phyloP scores from a whole-genome alignment of 1,140 invertebrate genomes.

The Manduca sexta region DNA sequence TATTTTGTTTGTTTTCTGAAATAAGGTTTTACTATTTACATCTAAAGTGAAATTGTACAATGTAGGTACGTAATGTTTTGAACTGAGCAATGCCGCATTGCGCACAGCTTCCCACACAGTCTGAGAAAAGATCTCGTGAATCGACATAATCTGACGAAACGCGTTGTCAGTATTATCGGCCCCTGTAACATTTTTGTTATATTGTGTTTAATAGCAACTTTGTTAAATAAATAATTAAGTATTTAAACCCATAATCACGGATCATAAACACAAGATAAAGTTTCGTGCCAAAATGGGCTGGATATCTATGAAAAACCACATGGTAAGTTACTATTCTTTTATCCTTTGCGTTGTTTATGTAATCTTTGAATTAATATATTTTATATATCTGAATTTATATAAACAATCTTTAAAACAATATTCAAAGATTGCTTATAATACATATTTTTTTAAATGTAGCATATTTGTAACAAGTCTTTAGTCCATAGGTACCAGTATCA shows the following conservation, averaged over 20 bases:
- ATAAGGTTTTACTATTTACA: too few relatives aligned
- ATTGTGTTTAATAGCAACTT: background rate
- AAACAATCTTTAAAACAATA: too few relatives aligned
- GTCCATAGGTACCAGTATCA: too few relatives aligned
- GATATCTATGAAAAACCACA: conserved; percentile 69
- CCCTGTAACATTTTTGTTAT: conserved; percentile 1
- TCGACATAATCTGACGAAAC: conserved; percentile 52
- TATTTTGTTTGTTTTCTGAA: too few relatives aligned
- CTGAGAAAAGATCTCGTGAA: conserved; percentile 56
- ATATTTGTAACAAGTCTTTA: too few relatives aligned
- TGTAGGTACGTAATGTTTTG: conserved; percentile 21
- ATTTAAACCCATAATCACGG: conserved; percentile 30
- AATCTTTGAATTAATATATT: too few relatives aligned
- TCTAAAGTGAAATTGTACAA: too few relatives aligned
- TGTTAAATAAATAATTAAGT: background rate
- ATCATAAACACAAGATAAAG: conserved; percentile 48
- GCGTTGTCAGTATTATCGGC: background rate
- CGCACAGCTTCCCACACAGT: conserved; percentile 68
- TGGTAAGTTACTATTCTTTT: too few relatives aligned
- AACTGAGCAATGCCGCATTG: conserved; percentile 57
- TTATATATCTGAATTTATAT: too few relatives aligned
- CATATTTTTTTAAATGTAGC: too few relatives aligned
- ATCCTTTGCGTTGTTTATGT: too few relatives aligned
- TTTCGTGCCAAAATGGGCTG: conserved; percentile 60
- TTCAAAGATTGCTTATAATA: too few relatives aligned